These are phyloP conservation scores for Zaprionus lineosus DNA, from an alignment of 2,888 invertebrate genomes.

Conservation along the genomic window DNA sequence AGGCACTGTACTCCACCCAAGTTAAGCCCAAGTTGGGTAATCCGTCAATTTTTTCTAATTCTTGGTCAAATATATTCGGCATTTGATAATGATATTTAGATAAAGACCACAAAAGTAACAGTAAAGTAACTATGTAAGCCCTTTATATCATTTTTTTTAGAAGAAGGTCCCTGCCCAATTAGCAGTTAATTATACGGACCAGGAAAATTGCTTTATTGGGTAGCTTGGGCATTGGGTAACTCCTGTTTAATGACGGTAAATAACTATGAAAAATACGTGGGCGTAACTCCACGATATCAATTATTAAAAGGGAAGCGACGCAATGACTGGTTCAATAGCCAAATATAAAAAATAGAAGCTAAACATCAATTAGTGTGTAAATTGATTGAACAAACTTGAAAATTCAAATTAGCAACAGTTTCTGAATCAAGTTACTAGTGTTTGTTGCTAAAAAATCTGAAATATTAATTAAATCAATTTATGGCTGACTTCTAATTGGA, in stretches of 20 bases:
- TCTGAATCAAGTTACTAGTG: too few relatives aligned
- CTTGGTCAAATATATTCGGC: conserved; percentile 50
- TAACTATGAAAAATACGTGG: conserved; percentile 30
- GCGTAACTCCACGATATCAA: conserved; percentile 57
- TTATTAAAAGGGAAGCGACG: conserved; percentile 33
- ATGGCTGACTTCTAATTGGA: too few relatives aligned
- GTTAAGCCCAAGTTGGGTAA: conserved; percentile 47
- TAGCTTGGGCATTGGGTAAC: conserved; percentile 51
- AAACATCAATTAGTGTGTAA: neutral
- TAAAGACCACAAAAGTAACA: conserved; percentile 31
- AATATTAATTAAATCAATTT: too few relatives aligned
- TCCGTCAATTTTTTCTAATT: conserved; percentile 50
- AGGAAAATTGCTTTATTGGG: conserved; percentile 55
- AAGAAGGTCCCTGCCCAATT: conserved; percentile 44
- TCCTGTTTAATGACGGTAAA: conserved; percentile 28
- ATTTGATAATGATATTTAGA: conserved; percentile 23
- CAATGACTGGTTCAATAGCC: neutral
- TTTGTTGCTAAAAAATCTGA: too few relatives aligned
- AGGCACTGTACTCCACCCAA: conserved; percentile 65
- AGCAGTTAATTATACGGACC: conserved; percentile 59
- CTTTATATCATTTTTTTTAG: conserved; percentile 46
- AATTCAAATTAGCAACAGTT: too few relatives aligned
- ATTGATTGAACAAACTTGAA: too few relatives aligned
- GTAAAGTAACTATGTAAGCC: neutral
- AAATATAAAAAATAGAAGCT: neutral